Conservation (phyloP, 2,113 vertebrate species). For the Phoenicopterus ruber region DNA sequence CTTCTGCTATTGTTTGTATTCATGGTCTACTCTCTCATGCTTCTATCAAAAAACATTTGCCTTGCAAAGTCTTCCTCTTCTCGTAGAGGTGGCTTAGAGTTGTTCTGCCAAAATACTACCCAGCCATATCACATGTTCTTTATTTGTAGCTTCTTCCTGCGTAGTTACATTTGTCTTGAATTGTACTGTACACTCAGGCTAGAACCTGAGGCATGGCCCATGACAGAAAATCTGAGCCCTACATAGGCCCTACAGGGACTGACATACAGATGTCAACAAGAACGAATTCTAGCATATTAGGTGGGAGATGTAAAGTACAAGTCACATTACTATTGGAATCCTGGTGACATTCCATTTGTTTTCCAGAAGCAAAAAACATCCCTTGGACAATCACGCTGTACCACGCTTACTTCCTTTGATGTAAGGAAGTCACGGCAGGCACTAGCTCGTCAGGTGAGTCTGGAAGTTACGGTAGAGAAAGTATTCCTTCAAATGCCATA, state of each 20-base stretch:
- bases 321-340: not conserved
- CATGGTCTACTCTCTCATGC: not conserved
- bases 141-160: not conserved
- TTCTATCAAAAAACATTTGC: not conserved
- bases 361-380: not conserved
- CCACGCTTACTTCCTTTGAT: not conserved
- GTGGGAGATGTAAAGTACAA: not conserved
- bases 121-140: not conserved
- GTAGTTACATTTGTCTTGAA: not conserved
- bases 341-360: not conserved
- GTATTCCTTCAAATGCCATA: not conserved
- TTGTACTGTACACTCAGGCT: not conserved
- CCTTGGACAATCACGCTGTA: fast-evolving
- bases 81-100: not conserved
- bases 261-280: not conserved
- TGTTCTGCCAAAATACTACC: not conserved
- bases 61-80: not conserved
- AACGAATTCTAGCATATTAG: not conserved
- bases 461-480: not conserved
- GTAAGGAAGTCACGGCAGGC: not conserved
- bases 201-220: not conserved
- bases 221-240: not conserved
- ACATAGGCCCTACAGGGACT: not conserved
- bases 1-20: not conserved
- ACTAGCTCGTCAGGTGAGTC: not conserved